Evolutionary conservation across 92 coral and sea anemone species (phyloP), one percentile per base, ranked within the genome.

Genomic region (Virgularia gustaviana): DNA sequence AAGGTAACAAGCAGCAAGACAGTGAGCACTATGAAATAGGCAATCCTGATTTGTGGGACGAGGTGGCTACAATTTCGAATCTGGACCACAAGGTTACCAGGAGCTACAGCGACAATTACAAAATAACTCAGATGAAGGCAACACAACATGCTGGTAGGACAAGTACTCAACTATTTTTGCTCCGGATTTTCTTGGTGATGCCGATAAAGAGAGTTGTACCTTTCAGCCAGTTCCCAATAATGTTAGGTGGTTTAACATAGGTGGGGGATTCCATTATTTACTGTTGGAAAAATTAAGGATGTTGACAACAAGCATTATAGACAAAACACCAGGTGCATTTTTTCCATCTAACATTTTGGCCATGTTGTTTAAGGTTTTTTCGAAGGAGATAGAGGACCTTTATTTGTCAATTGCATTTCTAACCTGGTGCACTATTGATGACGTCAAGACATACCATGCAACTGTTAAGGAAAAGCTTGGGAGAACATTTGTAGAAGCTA

Each of bases 301-400:
- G 49, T 36, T 70, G 3, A 39, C 73, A 47, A 71, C 78, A 0
- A 39, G 70, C 31, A 47, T 80, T n/a, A 29, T 79, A 9, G 47
- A 59, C 24, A 65, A 64, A n/a, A 84, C 85, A 35, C 85, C 88
- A 22, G 75, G 49, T 32, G 82, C 82, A 75, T 84, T 84, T 73
- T 66, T 84, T 41, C 88, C 78, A 18, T 79, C 88, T 19, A 61
- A 64, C 10, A 80, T 73, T 18, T 59, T 81, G 55, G 77, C 80
- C 44, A 67, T 85, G 75, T 54, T 63, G 3, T 85, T 66, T 75
- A 85, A 76, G 61, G 80, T 76, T 12, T 63, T 77, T 39, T 39
- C 45, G 15, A 39, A 39, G 8, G 45, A 39, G 8, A 7, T 39
- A 39, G 35, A 33, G 10, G 42, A 16, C 5, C 76, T 77, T 35